Base-by-base conservation (phyloP, 2,888 invertebrate genomes). In the Creontiades dilutus region DNA sequence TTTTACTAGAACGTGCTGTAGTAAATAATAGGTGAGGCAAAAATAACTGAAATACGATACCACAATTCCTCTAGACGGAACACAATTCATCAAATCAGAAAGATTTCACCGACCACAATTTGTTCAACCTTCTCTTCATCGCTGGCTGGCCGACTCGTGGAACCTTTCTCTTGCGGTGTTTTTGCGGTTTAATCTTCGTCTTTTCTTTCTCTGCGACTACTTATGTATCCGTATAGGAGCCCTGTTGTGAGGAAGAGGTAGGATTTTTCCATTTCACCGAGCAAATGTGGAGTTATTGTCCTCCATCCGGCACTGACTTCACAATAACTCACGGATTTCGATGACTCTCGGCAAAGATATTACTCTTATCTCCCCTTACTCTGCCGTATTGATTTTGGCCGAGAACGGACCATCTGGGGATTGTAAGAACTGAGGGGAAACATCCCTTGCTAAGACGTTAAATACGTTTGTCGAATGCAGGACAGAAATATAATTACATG, bases 331-430 rank as follows among this genome's bases (percentile, higher is more conserved):
- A 88, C 47, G 88, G 76, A 88, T 88, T 88, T 88, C 88, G 78
- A 88, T 88, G 88, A 88, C 76, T 88, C 88, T 55, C 88, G 55
- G 28, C 52, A 88, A 78, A 78, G 88, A 88, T 88, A 88, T 88
- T 88, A 78, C 88, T 88, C 80, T 88, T 78, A 88, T 88, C 88
- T 88, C 55, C 88, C 88, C 88, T 52, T 78, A n/a, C 57, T 23
- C 88, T 52, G 88, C 78, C 55, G 88, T 88, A 88, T 88, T 88
- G 88, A 88, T 88, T 88, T 88, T 88, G 88, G 88, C 52, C 88
- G 78, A 88, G 78, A 88, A 78, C 88, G 78, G 88, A 88, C 88
- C 88, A 78, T 61, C 61, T 57, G 85, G 85, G 61, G 85, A 85
- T 85, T 27, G 61, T 85, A 85, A 85, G 61, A 61, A 57, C 37